Conservation (phyloP, 2,888 invertebrate genomes). For the Tetrapedia diversipes region DNA sequence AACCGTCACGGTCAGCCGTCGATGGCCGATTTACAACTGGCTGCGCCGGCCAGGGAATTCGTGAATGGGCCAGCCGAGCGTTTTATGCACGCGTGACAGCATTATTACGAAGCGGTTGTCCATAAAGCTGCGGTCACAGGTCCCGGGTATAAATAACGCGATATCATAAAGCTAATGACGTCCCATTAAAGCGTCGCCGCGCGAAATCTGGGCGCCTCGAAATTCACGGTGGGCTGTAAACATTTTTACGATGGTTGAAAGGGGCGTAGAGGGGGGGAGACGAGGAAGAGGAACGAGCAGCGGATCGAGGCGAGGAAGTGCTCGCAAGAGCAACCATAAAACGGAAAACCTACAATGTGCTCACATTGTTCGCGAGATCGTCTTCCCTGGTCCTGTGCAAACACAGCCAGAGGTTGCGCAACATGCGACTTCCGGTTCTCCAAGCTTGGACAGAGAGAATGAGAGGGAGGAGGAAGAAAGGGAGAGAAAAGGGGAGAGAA, state of each 20-base stretch:
- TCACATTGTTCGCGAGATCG: conserved; percentile 20
- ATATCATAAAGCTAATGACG: conserved; percentile 75
- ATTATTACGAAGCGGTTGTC: conserved; percentile 64
- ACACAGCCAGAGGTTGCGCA: conserved; percentile 36
- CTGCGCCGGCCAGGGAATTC: neutral
- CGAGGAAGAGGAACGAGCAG: neutral
- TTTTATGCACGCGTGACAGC: conserved; percentile 41
- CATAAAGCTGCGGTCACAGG: conserved; percentile 70
- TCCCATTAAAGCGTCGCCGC: conserved; percentile 69
- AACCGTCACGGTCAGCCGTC: conserved; percentile 8
- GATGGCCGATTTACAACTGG: conserved; percentile 30
- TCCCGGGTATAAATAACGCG: conserved; percentile 72
- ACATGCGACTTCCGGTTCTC: conserved; percentile 54
- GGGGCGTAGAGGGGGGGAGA: neutral
- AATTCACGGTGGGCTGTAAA: conserved; percentile 67
- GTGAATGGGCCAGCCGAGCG: conserved; percentile 25
- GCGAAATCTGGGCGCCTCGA: conserved; percentile 59
- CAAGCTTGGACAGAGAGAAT: neutral
- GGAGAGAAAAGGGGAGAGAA: too few relatives aligned
- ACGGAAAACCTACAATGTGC: conserved; percentile 41
- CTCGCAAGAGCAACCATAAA: conserved; percentile 33
- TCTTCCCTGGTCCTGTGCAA: conserved; percentile 28
- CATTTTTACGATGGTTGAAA: conserved; percentile 61
- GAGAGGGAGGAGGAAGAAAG: too few relatives aligned
- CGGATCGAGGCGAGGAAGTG: conserved; percentile 6